Conservation (phyloP, 2,888 invertebrate species). For the Pyralis farinalis region DNA sequence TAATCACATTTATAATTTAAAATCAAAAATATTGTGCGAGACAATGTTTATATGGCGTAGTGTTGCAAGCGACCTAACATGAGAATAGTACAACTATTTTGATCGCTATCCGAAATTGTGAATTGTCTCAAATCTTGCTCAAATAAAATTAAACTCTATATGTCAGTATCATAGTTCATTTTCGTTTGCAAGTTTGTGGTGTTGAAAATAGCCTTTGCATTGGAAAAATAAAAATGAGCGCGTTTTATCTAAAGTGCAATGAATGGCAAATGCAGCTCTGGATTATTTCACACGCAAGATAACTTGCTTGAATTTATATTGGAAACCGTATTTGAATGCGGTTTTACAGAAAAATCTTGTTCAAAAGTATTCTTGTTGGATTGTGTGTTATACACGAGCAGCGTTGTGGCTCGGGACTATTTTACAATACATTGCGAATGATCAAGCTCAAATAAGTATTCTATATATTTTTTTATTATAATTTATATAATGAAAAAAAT, state of each 20-base stretch:
- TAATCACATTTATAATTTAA: too few relatives aligned
- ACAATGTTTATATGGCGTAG: too few relatives aligned
- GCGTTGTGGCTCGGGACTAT: too few relatives aligned
- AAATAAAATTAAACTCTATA: not conserved
- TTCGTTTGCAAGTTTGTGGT: not conserved
- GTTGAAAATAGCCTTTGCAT: constrained; percentile 10
- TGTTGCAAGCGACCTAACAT: not conserved
- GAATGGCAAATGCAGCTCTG: constrained; percentile 23
- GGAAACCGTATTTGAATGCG: constrained; percentile 14
- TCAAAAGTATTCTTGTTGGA: too few relatives aligned
- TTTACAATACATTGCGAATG: too few relatives aligned
- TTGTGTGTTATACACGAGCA: too few relatives aligned
- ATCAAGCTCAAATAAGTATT: too few relatives aligned
- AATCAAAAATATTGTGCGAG: too few relatives aligned
- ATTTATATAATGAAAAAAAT: too few relatives aligned
- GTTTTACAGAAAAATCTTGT: constrained; percentile 9
- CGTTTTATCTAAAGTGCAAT: constrained; percentile 26
- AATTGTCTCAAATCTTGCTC: not conserved
- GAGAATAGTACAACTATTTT: not conserved
- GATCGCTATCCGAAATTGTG: not conserved
- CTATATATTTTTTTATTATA: too few relatives aligned
- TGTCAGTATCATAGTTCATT: not conserved
- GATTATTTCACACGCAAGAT: constrained; percentile 27
- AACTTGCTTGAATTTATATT: constrained; percentile 21
- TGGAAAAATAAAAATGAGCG: constrained; percentile 11